These are phyloP conservation scores for Acipenser oxyrinchus DNA, from an alignment of 2,797 vertebrate species.

Conservation along the genomic window DNA sequence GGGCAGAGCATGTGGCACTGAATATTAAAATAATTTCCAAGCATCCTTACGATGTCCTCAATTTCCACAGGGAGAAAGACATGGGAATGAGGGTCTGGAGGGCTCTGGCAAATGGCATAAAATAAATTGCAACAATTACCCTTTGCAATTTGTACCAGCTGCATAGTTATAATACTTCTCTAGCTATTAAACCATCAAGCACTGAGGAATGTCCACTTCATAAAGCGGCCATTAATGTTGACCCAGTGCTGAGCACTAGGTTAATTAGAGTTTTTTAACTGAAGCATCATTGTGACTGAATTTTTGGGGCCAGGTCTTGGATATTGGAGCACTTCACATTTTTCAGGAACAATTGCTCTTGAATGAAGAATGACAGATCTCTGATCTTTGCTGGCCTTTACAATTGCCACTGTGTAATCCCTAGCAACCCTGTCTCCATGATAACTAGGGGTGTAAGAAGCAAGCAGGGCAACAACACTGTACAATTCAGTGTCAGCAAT, in stretches of 20 bases:
- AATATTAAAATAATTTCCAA: no score
- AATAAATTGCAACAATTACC: conserved; percentile 83
- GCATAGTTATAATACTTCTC: conserved; percentile 24
- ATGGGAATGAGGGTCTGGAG: conserved; percentile 24
- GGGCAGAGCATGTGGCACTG: no score
- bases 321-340: conserved; percentile 70
- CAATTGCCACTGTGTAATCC: conserved; percentile 60
- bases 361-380: conserved; percentile 77
- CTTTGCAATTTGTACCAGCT: conserved; percentile 33
- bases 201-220: conserved; percentile 68
- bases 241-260: conserved; percentile 62
- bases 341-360: conserved; percentile 75
- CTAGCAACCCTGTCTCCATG: conserved; percentile 71
- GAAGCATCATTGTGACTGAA: conserved; percentile 64
- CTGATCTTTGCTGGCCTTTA: conserved; percentile 77
- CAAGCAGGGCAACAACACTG: conserved; percentile 44
- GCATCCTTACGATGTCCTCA: conserved; percentile 11
- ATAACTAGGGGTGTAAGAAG: conserved; percentile 57
- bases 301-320: conserved; percentile 55
- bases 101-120: conserved; percentile 34
- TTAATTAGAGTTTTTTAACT: conserved; percentile 71
- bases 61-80: conserved; percentile 39
- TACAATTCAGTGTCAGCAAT: conserved; percentile 60
- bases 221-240: conserved; percentile 67
- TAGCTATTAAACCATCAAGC: conserved; percentile 40